Base-by-base conservation (phyloP, 2,797 vertebrate genomes). In the Thamnophis elegans region DNA sequence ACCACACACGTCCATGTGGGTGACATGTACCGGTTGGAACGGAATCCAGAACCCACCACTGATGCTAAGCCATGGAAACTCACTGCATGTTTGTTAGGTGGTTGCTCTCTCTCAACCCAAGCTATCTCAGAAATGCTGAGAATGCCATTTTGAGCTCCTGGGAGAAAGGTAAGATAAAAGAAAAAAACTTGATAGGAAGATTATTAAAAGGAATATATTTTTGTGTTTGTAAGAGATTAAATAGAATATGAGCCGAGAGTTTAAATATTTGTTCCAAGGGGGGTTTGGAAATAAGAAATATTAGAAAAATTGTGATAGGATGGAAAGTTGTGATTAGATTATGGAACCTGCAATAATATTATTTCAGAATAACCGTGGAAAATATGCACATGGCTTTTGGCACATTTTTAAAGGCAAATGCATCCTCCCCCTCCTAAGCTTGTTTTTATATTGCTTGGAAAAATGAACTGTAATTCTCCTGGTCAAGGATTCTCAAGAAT, bases 401-500 rank as follows among this genome's bases (percentile, higher is more conserved):
- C 96, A 1, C 95, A 92, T 91, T 96, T 95, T 82, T 28, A 90
- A 59, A 82, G 20, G 55, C 36, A 68, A 58, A 90, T 82, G 13
- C 20, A 90, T 10, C 18, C 4, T 16, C 26, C 12, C 42, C 8
- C 1, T 32, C 12, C 26, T 28, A 25, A 60, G 11, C 4, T 14
- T 36, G 1, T 55, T 36, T 25, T 36, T 54, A 26, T 11, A 8
- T 11, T 32, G 59, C 32, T 11, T 53, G 47, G 73, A 28, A 28
- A 60, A 85, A 60, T 26, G 26, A 82, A 26, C 16, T 85, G 5
- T 18, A 9, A 42, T 56, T 28, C 10, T 90, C 26, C 36, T 68
- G 65, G n/a, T 68, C n/a, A 68, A 32, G 13, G n/a, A 16, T 68
- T 68, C 13, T 68, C 65, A 68, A 68, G 65, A 32, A 65, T 68